phyloP scores from a whole-genome alignment of 2,888 invertebrate genomes.

The Spodoptera picta region DNA sequence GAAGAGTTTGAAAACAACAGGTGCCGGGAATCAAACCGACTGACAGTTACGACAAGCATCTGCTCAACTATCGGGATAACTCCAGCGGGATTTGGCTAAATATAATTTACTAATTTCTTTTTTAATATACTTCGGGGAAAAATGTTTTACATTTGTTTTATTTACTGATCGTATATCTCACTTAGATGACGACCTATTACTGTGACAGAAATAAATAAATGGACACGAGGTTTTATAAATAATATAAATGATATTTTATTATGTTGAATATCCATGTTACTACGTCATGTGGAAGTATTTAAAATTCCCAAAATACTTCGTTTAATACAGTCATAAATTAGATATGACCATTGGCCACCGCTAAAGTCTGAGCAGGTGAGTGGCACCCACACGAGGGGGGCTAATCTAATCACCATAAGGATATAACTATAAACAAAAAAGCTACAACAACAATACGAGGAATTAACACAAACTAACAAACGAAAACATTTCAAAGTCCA shows the following conservation, averaged over 20 bases:
- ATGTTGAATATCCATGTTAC: conserved; percentile 18
- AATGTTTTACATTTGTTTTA: conserved; percentile 54
- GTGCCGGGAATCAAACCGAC: conserved; percentile 84
- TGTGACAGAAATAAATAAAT: conserved; percentile 38
- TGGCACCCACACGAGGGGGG: background rate
- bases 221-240: conserved; percentile 43
- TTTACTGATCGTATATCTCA: conserved; percentile 51
- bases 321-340: background rate
- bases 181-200: conserved; percentile 51
- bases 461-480: conserved; percentile 75
- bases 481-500: conserved; percentile 79
- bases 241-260: conserved; percentile 37
- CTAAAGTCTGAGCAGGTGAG: conserved; percentile 11
- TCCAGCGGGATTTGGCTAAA: conserved; percentile 61
- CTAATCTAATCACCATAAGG: conserved; percentile 35
- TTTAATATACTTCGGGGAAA: conserved; percentile 35
- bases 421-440: conserved; percentile 46
- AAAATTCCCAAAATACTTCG: conserved; percentile 25
- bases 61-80: conserved; percentile 67
- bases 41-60: conserved; percentile 80
- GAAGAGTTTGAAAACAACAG: conserved; percentile 85
- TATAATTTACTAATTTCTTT: conserved; percentile 67
- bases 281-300: conserved; percentile 22
- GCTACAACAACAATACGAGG: conserved; percentile 52
- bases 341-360: too few species aligned